These are phyloP conservation scores for Lamellibrachia luymesi DNA, from an alignment of 1,140 invertebrate species.

Conservation along the genomic window DNA sequence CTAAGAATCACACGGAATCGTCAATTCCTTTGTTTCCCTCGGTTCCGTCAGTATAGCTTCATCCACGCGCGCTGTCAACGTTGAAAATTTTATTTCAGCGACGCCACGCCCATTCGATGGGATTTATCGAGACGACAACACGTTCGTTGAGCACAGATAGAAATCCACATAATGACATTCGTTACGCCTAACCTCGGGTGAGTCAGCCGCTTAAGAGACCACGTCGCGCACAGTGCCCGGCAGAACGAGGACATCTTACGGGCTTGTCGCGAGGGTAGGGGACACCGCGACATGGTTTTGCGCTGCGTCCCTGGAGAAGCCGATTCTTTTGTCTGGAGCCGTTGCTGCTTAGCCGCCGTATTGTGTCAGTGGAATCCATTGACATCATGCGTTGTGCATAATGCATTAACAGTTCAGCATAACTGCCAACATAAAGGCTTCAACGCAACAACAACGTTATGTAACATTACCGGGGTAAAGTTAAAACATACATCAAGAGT, in stretches of 20 bases:
- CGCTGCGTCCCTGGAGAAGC: not conserved
- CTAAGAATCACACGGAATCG: not conserved
- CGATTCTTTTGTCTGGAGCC: not conserved
- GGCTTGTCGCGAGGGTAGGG: not conserved
- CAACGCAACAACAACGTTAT: not conserved
- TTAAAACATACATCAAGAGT: no score
- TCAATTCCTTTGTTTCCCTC: not conserved
- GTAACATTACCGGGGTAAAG: not conserved
- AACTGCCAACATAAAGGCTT: not conserved
- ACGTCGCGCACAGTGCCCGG: not conserved
- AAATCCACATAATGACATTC: not conserved
- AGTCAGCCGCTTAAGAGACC: not conserved
- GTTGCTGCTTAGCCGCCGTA: not conserved
- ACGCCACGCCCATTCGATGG: not conserved
- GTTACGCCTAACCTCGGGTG: not conserved
- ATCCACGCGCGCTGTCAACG: not conserved
- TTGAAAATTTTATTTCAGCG: not conserved
- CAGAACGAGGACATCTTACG: not conserved
- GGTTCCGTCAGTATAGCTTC: not conserved
- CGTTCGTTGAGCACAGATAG: not conserved
- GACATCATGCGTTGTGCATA: not conserved
- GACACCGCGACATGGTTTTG: not conserved
- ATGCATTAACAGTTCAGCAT: not conserved
- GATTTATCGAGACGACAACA: not conserved
- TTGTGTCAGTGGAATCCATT: not conserved